Evolutionary conservation across 2,113 vertebrate genomes (phyloP).

Genomic region (Acrocephalus kingi): DNA sequence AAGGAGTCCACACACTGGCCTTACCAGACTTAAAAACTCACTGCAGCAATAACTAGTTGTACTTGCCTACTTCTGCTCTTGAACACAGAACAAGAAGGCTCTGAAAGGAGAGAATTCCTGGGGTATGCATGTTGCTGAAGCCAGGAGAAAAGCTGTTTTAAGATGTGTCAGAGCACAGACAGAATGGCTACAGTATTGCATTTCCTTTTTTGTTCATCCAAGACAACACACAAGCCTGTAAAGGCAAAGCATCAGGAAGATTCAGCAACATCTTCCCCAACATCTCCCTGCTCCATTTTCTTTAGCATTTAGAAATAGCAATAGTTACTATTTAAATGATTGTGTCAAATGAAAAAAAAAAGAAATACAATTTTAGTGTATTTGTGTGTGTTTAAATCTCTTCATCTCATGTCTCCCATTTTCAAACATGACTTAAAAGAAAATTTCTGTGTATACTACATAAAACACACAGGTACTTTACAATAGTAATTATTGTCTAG

Average conservation of each 20-base stretch:
- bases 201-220: conserved; percentile 59
- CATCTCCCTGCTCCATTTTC: not conserved
- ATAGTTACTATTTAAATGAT: not conserved
- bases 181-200: not conserved
- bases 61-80: not conserved
- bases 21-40: not conserved
- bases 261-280: not conserved
- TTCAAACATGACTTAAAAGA: not conserved
- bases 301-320: not conserved
- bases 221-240: not conserved
- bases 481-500: not conserved
- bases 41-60: not conserved
- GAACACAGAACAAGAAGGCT: not conserved
- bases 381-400: not conserved
- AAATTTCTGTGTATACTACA: not conserved
- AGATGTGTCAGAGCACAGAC: conserved; percentile 8
- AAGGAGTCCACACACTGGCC: not conserved
- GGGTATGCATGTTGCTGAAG: not conserved
- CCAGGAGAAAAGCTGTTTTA: conserved; percentile 2
- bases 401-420: not conserved
- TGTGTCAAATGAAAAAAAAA: not conserved
- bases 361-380: not conserved
- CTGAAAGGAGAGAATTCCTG: not conserved
- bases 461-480: not conserved
- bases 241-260: not conserved